These are phyloP conservation scores for Euschistus heros DNA, from an alignment of 1,140 invertebrate species.

Conservation along the genomic window DNA sequence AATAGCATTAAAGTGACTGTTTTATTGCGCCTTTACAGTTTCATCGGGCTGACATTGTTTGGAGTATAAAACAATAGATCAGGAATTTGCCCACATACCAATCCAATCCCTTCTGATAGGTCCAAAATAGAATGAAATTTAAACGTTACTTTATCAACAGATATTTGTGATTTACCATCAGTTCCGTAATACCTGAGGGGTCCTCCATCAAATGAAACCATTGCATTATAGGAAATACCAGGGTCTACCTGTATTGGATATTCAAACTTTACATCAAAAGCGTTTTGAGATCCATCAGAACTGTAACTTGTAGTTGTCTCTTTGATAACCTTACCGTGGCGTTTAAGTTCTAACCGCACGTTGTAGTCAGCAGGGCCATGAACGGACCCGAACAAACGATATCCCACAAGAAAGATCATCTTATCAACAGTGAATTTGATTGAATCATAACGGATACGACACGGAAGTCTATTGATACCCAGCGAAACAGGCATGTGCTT, in stretches of 20 bases:
- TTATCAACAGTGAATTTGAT: constrained; percentile 89
- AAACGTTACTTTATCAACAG: constrained; percentile 77
- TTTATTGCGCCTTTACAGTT: no score
- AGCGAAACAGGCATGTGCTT: constrained; percentile 91
- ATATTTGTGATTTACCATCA: constrained; percentile 83
- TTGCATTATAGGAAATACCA: constrained; percentile 81
- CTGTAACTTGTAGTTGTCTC: constrained; percentile 87
- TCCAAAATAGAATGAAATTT: constrained; percentile 90
- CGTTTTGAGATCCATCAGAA: constrained; percentile 84
- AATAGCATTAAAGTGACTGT: no score
- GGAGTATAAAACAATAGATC: constrained; percentile 81
- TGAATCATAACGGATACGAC: constrained; percentile 79
- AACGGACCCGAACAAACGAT: constrained; percentile 82
- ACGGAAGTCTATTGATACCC: constrained; percentile 89
- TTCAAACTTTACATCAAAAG: constrained; percentile 86
- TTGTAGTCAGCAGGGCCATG: constrained; percentile 82
- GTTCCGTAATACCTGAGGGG: constrained; percentile 90
- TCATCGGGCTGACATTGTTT: no score
- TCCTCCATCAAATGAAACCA: constrained; percentile 73
- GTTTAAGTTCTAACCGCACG: constrained; percentile 80
- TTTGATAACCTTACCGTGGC: constrained; percentile 68
- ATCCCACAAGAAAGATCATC: constrained; percentile 83
- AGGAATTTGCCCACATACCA: constrained; percentile 87
- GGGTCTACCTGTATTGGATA: constrained; percentile 86
- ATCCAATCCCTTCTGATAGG: constrained; percentile 88